Conservation (phyloP, 2,888 invertebrate genomes). For the Sceliomorpha sp. region DNA sequence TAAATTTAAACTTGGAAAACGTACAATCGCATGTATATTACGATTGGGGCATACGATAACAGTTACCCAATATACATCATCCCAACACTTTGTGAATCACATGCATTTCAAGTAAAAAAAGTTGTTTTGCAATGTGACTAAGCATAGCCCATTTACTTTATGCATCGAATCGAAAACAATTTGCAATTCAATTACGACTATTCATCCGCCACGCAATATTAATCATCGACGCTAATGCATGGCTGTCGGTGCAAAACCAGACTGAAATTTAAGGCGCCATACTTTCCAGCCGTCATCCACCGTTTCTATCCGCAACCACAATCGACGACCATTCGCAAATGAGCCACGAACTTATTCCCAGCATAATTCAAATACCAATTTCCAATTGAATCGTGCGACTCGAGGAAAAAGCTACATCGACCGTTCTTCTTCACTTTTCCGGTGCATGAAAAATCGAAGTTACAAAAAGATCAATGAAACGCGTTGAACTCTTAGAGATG, state of each 20-base stretch:
- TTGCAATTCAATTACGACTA: slow-evolving; percentile 59
- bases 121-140: slow-evolving; percentile 39
- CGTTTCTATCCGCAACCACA: slow-evolving; percentile 26
- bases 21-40: too few species aligned
- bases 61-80: too few species aligned
- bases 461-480: too few species aligned
- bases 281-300: slow-evolving; percentile 25
- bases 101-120: slow-evolving; percentile 22
- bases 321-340: slow-evolving; percentile 32
- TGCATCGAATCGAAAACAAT: slow-evolving; percentile 56
- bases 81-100: slow-evolving; percentile 17
- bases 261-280: slow-evolving; percentile 39
- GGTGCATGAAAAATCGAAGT: too few species aligned
- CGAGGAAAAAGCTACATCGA: too few species aligned
- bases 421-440: too few species aligned
- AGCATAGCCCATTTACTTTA: slow-evolving; percentile 23
- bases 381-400: too few species aligned
- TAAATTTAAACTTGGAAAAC: too few species aligned
- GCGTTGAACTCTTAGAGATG: too few species aligned
- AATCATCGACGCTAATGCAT: slow-evolving; percentile 49
- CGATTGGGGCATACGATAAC: too few species aligned
- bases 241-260: slow-evolving; percentile 34
- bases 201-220: slow-evolving; percentile 60
- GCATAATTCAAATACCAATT: slow-evolving; percentile 19
- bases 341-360: slow-evolving; percentile 31